Conservation (phyloP, 2,888 invertebrate species). For the Dolichomitus sp. region DNA sequence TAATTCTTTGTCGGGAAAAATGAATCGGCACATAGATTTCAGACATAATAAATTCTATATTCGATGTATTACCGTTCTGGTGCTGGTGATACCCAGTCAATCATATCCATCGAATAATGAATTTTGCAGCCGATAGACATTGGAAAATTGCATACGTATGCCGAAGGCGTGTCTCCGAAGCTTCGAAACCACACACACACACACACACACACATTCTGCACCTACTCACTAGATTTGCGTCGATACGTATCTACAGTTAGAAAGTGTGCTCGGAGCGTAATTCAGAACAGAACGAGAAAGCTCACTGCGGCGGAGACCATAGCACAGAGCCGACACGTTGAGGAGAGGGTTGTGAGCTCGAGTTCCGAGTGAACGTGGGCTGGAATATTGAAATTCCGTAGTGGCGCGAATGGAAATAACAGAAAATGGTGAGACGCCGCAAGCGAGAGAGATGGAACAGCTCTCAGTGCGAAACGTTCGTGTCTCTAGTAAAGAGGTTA, state of each 20-base stretch:
- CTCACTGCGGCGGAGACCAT: neutral
- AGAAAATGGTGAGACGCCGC: slow-evolving; percentile 29
- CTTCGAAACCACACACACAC: slow-evolving; percentile 1
- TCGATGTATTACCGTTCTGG: slow-evolving; percentile 45
- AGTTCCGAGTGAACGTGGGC: slow-evolving; percentile 30
- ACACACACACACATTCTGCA: neutral
- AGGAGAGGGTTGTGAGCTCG: slow-evolving; percentile 12
- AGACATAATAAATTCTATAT: slow-evolving; percentile 49
- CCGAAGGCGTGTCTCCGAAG: slow-evolving; percentile 10
- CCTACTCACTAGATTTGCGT: slow-evolving; percentile 7
- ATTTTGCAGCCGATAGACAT: slow-evolving; percentile 41
- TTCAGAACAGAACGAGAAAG: slow-evolving; percentile 11
- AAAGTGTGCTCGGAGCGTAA: slow-evolving; percentile 5
- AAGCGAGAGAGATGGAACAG: neutral
- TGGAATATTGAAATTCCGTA: slow-evolving; percentile 73
- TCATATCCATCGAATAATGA: slow-evolving; percentile 56
- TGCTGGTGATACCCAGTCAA: slow-evolving; percentile 17
- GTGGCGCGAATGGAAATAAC: slow-evolving; percentile 51
- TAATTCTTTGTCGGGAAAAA: slow-evolving; percentile 48
- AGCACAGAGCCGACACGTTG: slow-evolving; percentile 19
- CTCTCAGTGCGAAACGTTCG: slow-evolving; percentile 43
- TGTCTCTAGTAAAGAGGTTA: slow-evolving; percentile 57
- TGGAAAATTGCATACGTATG: slow-evolving; percentile 37
- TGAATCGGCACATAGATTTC: slow-evolving; percentile 43
- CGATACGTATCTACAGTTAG: slow-evolving; percentile 39